phyloP scores from a whole-genome alignment of 1,140 invertebrate genomes.

The Dendroctonus valens region DNA sequence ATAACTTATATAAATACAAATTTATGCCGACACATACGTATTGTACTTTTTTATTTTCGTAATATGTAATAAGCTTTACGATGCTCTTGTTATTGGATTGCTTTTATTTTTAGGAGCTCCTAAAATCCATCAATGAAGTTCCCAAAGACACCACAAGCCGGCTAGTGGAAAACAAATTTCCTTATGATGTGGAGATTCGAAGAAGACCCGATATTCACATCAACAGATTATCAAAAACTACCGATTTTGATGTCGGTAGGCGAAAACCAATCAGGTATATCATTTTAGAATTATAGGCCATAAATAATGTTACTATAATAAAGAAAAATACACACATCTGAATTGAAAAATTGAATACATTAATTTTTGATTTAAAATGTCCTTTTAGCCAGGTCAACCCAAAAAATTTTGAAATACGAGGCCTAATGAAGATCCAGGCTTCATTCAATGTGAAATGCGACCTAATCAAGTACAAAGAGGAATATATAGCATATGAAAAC shows the following conservation, averaged over 20 bases:
- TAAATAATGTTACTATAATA: too few species aligned
- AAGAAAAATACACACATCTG: too few species aligned
- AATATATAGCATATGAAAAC: constrained; percentile 29
- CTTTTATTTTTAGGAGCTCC: constrained; percentile 27
- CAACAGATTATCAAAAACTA: constrained; percentile 31
- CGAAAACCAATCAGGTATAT: constrained; percentile 1
- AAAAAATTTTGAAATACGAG: constrained; percentile 30
- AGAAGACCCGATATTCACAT: constrained; percentile 15
- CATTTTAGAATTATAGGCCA: too few species aligned
- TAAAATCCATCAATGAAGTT: constrained; percentile 27
- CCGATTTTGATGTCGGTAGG: constrained; percentile 28
- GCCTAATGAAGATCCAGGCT: constrained; percentile 15
- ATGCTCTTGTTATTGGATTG: too few species aligned
- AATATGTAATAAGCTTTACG: background rate
- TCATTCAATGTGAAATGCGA: background rate
- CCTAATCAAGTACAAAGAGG: constrained; percentile 21
- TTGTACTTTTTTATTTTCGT: background rate
- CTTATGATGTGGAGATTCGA: constrained; percentile 22
- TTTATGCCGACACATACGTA: background rate
- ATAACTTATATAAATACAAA: background rate
- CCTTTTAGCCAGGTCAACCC: constrained; percentile 7
- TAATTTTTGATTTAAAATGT: background rate
- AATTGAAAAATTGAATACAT: too few species aligned
- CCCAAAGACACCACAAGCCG: constrained; percentile 8
- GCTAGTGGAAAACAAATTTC: constrained; percentile 23